Conservation (phyloP, 2,888 invertebrate species). For the Phalera bucephala region DNA sequence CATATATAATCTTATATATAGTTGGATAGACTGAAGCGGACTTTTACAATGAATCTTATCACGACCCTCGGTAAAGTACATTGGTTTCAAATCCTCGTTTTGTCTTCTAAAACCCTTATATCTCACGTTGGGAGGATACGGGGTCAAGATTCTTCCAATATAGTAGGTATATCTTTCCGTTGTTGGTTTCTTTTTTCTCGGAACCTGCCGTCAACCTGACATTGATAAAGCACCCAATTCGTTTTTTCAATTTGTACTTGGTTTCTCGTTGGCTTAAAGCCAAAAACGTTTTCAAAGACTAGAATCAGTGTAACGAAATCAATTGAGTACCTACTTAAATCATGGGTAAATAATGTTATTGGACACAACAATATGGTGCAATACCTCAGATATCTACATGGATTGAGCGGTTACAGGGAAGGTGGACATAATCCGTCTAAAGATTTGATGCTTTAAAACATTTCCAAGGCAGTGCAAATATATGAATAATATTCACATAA, state of each 20-base stretch:
- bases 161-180: slow-evolving; percentile 8
- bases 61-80: neutral
- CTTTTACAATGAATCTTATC: neutral
- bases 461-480: too few species aligned
- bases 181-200: slow-evolving; percentile 18
- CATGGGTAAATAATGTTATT: too few species aligned
- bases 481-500: too few species aligned
- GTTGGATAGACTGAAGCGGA: too few species aligned
- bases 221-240: slow-evolving; percentile 46
- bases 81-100: neutral
- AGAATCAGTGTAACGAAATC: slow-evolving; percentile 32
- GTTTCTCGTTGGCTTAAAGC: slow-evolving; percentile 39
- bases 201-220: slow-evolving; percentile 27
- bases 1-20: too few species aligned
- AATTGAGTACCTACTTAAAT: too few species aligned
- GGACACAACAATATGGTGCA: too few species aligned
- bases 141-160: slow-evolving; percentile 1
- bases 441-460: too few species aligned
- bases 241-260: slow-evolving; percentile 50
- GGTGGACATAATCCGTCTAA: too few species aligned
- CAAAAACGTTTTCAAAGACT: slow-evolving; percentile 46
- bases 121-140: slow-evolving; percentile 6
- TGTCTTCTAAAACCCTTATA: neutral
- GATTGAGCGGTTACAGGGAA: too few species aligned
- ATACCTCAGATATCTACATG: too few species aligned